Evolutionary conservation across 2,888 invertebrate genomes (phyloP).

Genomic region (Cynaeus angustus): DNA sequence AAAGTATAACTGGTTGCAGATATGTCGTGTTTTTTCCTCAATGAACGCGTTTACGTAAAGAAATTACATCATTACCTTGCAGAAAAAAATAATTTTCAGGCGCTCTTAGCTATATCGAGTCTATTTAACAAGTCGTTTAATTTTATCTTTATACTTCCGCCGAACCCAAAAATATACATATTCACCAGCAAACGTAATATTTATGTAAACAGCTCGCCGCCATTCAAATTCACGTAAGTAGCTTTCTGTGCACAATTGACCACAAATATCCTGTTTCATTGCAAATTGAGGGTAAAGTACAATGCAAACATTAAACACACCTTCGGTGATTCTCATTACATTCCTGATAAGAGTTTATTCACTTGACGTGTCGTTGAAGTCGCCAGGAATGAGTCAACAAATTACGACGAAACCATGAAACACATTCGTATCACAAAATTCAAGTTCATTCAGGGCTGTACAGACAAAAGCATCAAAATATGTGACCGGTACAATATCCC

Average conservation of each 20-base stretch:
- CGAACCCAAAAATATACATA: not conserved
- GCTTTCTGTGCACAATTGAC: not conserved
- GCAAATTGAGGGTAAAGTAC: not conserved
- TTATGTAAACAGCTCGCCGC: not conserved
- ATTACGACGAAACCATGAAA: not conserved
- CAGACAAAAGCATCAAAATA: not conserved
- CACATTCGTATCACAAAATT: not conserved
- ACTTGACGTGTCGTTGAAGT: slow-evolving; percentile 24
- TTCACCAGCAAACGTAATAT: not conserved
- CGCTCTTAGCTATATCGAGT: not conserved
- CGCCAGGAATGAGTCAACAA: not conserved
- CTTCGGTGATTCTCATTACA: too few species aligned
- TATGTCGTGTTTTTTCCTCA: not conserved
- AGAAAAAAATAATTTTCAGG: not conserved
- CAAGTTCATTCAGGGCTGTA: not conserved
- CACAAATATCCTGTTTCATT: too few species aligned
- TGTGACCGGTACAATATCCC: not conserved
- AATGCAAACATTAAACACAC: too few species aligned
- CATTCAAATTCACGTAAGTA: not conserved
- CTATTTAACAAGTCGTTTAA: not conserved
- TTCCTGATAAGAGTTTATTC: not conserved
- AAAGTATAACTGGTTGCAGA: not conserved
- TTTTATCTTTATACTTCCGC: slow-evolving; percentile 12
- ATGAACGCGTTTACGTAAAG: not conserved
- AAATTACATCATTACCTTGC: not conserved